Evolutionary conservation across 2,888 invertebrate genomes (phyloP), one percentile per base, ranked within the genome.

Genomic region (Drosophila diplacantha): DNA sequence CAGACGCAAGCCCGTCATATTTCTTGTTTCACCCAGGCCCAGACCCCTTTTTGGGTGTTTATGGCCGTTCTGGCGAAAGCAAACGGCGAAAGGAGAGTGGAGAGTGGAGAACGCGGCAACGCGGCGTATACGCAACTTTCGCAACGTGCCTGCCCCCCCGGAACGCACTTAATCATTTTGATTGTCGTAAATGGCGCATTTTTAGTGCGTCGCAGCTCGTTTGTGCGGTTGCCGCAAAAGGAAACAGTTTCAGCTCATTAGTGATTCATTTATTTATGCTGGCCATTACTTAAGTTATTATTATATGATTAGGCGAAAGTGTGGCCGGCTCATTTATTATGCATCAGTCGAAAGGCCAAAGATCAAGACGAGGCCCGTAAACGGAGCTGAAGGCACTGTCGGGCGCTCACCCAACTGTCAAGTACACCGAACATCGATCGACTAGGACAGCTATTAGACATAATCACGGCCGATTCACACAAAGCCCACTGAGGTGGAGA

Each of bases 401-500:
- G n/a, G 12, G n/a, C 8, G 24, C 22, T 31, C 29, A 38, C 72
- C 56, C 64, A 72, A 71, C 72, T 84, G 85, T 85, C 84, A 85
- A 76, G 76, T 74, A 74, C 62, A 53, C 81, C 73, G 72, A 74
- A 85, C 85, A 84, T 73, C 83, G 83, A 84, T 84, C 85, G 85
- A 85, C 83, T 84, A 76, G 81, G 84, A 85, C 85, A 84, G 85
- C 81, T 85, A 85, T 85, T 84, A 78, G 85, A 84, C 83, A 82
- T 85, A 84, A 85, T 84, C 84, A 85, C 84, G 82, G 74, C 73
- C 70, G 50, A 50, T 53, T 47, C 58, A 51, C 43, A 52, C 38
- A 32, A 50, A 38, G 34, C 52, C 34, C 47, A 58, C 49, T 56
- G 50, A 47, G 55, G 22, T 20, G 41, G 35, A 29, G 52, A 24